Conservation (phyloP, 2,797 vertebrate species). For the Gambusia yucatana region DNA sequence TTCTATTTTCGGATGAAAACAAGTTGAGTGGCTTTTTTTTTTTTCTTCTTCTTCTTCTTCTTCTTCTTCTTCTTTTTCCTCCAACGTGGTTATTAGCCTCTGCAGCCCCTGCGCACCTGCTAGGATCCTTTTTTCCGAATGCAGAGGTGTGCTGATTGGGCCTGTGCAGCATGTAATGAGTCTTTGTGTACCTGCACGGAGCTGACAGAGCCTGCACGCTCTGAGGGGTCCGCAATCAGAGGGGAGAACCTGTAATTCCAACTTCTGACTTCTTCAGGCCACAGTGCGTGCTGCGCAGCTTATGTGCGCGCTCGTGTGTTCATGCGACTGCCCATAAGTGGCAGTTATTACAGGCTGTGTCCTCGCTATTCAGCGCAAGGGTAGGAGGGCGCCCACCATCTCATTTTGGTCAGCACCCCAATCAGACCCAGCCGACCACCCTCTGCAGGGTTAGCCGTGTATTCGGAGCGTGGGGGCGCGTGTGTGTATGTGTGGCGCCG, state of each 20-base stretch:
- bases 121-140: constrained; percentile 38
- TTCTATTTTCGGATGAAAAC: constrained; percentile 21
- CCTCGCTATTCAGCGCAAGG: constrained; percentile 31
- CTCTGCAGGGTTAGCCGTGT: constrained; percentile 31
- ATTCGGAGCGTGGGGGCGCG: constrained; percentile 2
- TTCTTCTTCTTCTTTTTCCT: background rate
- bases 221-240: constrained; percentile 61
- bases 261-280: constrained; percentile 49
- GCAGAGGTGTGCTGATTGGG: constrained; percentile 57
- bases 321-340: constrained; percentile 35
- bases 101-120: constrained; percentile 20
- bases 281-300: constrained; percentile 18
- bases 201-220: constrained; percentile 28
- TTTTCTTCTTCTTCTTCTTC: too few relatives aligned
- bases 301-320: constrained; percentile 27
- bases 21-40: constrained; percentile 12
- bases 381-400: constrained; percentile 43
- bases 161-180: constrained; percentile 48
- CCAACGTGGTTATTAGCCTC: constrained; percentile 24
- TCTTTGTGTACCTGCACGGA: constrained; percentile 24
- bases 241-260: constrained; percentile 61
- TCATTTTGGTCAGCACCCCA: constrained; percentile 70
- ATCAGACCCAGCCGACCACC: constrained; percentile 59
- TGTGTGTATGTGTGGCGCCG: background rate
- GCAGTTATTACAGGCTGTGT: constrained; percentile 52